These are phyloP conservation scores for Ectemnius continuus DNA, from an alignment of 2,888 invertebrate genomes.

Conservation along the genomic window DNA sequence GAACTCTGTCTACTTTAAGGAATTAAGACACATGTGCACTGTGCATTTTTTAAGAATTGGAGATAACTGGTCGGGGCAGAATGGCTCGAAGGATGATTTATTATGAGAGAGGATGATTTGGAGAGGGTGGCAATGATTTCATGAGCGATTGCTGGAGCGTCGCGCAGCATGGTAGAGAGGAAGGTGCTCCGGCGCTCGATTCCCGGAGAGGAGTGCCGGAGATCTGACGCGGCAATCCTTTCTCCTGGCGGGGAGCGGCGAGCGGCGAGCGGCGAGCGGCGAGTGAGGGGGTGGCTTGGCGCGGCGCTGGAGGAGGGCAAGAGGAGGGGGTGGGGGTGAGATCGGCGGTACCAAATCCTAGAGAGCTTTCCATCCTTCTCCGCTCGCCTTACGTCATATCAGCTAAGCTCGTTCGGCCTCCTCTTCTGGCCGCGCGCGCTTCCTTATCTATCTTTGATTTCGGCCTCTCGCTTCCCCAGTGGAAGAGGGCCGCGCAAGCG, in stretches of 20 bases:
- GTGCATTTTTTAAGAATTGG: no score
- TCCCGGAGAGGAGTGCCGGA: conserved; percentile 67
- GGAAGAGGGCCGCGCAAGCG: conserved; percentile 52
- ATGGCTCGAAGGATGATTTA: no score
- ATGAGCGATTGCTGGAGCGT: background rate
- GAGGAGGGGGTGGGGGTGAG: no score
- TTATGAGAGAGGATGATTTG: background rate
- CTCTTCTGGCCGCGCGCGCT: background rate
- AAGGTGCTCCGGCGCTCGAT: conserved; percentile 49
- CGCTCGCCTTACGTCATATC: conserved; percentile 24
- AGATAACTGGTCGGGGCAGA: no score
- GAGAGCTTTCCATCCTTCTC: conserved; percentile 48
- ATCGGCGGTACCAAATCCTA: conserved; percentile 49
- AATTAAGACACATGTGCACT: no score
- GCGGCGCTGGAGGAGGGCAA: no score
- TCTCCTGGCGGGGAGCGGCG: background rate
- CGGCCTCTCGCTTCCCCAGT: conserved; percentile 36
- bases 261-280: no score
- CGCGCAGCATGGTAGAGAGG: conserved; percentile 19
- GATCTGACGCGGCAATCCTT: conserved; percentile 54
- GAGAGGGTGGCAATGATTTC: background rate
- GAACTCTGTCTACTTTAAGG: no score
- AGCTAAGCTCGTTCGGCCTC: conserved; percentile 37
- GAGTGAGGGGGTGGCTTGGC: no score
- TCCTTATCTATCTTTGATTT: conserved; percentile 15